Base-by-base conservation (phyloP, 2,888 invertebrate species). In the Allygus modestus region DNA sequence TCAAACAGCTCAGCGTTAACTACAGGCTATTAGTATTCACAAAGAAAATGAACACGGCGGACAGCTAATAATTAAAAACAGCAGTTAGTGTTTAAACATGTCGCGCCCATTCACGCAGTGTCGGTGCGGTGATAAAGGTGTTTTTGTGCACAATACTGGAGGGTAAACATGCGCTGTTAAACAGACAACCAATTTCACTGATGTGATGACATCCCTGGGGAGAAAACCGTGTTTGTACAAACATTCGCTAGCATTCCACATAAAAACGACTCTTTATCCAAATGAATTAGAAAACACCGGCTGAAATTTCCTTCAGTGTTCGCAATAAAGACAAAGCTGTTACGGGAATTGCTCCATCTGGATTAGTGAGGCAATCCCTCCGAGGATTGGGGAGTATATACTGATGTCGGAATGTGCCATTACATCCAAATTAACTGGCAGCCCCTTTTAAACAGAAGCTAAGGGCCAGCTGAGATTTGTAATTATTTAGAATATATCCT, bases 251-350 rank as follows among this genome's bases (percentile, higher is more conserved):
- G 71, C 20, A 41, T 71, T 71, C 0, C 41, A 71, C 41, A 71
- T 41, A 41, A 71, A 71, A 71, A 71, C 37, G 37, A 71, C 9
- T 23, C 41, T 33, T 71, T 71, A 71, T 71, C 71, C 71, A 37
- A 71, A 71, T 71, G 71, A 71, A 71, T 71, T 71, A 71, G 71
- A 71, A 71, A 71, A 71, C 71, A 71, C 71, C 41, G 71, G 71
- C 41, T 71, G 41, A 71, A 33, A 71, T 71, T 71, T 71, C 71
- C 71, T 71, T 71, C 71, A 41, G 12, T 20, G 71, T 71, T 71
- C 37, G 41, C 37, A 37, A 71, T 71, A 71, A 69, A 71, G 71
- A 41, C 37, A 71, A 41, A 41, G 71, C 71, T 41, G 71, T 71
- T 71, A 41, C 71, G 9, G 41, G 23, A 71, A 71, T 71, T 71